Percentiles rank a stretch among this genome's conserved stretches.
These are phyloP conservation scores for Sorex araneus DNA, from an alignment of 2,113 vertebrate genomes.

Conservation along the genomic window DNA sequence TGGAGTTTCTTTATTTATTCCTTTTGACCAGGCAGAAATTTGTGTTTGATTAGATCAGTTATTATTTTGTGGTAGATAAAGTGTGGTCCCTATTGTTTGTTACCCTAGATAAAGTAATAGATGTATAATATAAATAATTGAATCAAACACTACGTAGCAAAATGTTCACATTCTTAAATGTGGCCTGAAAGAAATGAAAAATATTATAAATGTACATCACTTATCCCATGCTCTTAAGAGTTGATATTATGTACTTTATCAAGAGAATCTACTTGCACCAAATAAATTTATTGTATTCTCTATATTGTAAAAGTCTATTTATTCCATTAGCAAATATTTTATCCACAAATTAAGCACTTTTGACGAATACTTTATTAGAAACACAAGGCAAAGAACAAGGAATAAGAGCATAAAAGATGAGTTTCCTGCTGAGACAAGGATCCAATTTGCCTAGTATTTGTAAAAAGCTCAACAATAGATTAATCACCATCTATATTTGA, in stretches of 20 bases:
- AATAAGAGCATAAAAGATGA: not conserved
- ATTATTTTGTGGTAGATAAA: not conserved
- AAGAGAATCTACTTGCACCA: not conserved
- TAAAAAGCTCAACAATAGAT: not conserved
- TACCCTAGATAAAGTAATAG: not conserved
- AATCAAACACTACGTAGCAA: not conserved
- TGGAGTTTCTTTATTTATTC: not conserved
- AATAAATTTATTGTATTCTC: not conserved
- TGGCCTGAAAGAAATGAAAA: not conserved
- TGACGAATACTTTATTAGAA: not conserved
- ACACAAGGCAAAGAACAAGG: not conserved
- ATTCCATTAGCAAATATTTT: not conserved
- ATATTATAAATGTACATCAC: not conserved
- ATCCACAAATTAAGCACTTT: not conserved
- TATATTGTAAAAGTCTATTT: not conserved
- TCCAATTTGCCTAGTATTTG: not conserved
- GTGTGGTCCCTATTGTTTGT: not conserved
- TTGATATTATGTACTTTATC: constrained; percentile 8
- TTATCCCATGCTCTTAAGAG: not conserved
- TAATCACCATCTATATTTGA: not conserved
- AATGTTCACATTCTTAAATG: not conserved
- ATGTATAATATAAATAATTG: not conserved
- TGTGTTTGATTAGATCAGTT: constrained; percentile 5
- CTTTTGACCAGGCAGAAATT: not conserved
- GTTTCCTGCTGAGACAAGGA: not conserved